A percentile compares a stretch with the other conserved stretches of the same genome.
Evolutionary conservation across 1,140 invertebrate genomes (phyloP).

Genomic region (Watersipora subatra): DNA sequence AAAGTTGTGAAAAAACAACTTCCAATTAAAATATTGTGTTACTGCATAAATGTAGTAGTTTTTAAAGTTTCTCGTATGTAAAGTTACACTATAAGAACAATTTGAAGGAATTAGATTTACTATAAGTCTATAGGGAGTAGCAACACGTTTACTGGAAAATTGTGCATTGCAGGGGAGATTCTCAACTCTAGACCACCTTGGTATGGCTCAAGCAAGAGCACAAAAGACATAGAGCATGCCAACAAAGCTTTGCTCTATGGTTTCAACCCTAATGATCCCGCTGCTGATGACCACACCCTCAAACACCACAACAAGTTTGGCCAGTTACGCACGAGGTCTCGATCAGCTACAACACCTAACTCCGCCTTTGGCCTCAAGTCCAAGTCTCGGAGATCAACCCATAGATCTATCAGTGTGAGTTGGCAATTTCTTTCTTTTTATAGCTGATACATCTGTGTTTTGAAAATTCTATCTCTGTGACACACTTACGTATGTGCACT

Average conservation of each 20-base stretch:
- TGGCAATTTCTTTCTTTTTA: too few relatives aligned
- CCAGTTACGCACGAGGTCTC: conserved; percentile 14
- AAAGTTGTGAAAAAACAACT: too few relatives aligned
- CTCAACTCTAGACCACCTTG: conserved; percentile 22
- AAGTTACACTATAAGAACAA: too few relatives aligned
- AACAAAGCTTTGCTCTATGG: conserved; percentile 22
- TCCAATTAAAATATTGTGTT: too few relatives aligned
- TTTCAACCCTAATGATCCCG: conserved; percentile 28
- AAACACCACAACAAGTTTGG: conserved; percentile 30
- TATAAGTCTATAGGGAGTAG: too few relatives aligned
- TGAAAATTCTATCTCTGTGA: too few relatives aligned
- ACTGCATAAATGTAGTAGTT: too few relatives aligned
- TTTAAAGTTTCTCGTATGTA: too few relatives aligned
- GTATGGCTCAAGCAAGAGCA: conserved; percentile 19
- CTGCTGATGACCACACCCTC: neutral
- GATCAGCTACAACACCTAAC: conserved; percentile 9
- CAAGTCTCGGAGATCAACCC: conserved; percentile 15
- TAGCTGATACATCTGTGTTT: too few relatives aligned
- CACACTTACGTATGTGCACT: too few relatives aligned
- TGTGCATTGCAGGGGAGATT: conserved; percentile 17
- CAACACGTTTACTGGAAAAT: too few relatives aligned
- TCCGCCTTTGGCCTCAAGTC: conserved; percentile 24
- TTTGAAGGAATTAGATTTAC: too few relatives aligned
- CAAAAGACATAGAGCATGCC: conserved; percentile 26
- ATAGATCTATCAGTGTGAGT: conserved; percentile 21